phyloP scores from a whole-genome alignment of 2,888 invertebrate genomes.

The Megalurothrips usitatus region DNA sequence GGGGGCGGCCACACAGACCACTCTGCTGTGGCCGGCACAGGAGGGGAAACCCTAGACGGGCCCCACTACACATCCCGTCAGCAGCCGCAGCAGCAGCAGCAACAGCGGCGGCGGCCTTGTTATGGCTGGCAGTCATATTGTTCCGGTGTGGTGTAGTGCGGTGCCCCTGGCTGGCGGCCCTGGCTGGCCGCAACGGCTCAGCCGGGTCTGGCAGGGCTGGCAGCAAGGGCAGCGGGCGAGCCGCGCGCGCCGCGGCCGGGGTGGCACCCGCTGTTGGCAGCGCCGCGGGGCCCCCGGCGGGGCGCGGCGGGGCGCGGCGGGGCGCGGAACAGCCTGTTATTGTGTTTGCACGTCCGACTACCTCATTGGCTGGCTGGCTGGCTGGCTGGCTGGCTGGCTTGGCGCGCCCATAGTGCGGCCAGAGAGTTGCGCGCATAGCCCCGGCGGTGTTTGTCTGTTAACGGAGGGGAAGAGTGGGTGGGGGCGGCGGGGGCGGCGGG shows the following conservation, averaged over 20 bases:
- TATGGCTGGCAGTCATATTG: no score
- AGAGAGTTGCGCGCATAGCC: background rate
- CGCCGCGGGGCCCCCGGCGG: background rate
- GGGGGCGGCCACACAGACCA: no score
- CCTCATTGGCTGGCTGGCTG: background rate
- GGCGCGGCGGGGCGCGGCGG: background rate
- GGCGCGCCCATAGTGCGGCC: no score
- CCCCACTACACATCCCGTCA: no score
- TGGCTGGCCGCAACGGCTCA: background rate
- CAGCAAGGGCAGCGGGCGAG: background rate
- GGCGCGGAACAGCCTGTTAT: background rate
- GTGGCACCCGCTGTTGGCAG: background rate
- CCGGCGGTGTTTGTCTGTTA: background rate
- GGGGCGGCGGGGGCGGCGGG: no score
- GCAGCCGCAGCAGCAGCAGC: no score
- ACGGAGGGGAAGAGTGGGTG: no score
- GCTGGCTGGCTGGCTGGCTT: background rate
- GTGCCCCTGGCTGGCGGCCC: background rate
- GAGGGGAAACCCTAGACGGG: no score
- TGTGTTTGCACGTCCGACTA: background rate
- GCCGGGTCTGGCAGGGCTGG: background rate
- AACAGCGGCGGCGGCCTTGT: no score
- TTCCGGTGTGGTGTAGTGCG: background rate
- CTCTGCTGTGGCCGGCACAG: no score
- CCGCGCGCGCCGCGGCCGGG: background rate